Base-by-base conservation (phyloP, 2,797 vertebrate species). In the Schizothorax lantsangensis region DNA sequence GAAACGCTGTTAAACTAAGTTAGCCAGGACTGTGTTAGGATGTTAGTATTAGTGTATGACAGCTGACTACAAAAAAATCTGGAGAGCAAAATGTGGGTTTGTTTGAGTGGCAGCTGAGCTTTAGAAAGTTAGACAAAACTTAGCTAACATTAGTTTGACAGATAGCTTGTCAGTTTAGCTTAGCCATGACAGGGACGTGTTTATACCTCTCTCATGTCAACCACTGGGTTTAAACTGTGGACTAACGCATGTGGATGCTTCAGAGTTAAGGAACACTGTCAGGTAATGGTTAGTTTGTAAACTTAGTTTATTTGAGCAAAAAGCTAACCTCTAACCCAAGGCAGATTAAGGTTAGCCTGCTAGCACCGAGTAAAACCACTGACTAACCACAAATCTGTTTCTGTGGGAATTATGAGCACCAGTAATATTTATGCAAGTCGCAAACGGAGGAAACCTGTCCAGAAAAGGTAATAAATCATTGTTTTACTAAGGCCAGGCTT, bases 381-480 rank as follows among this genome's bases (percentile, higher is more conserved):
- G 19, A 47, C 68, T 72, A 84, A 84, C 72, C 72, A 77, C 83
- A 6, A 77, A 30, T 54, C 73, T 84, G 30, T 49, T 17, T 84
- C 57, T 66, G 57, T 68, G 52, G 45, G 72, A 30, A 87, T 43
- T 57, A 90, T 90, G 82, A 91, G 75, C 87, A 94, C 91, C 91
- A 95, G 89, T 92, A 94, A 40, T 26, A 12, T 94, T 88, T 96
- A 97, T 81, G 96, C 96, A 88, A 96, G 94, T 88, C 96, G 96
- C 84, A 97, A 96, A 79, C 54, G 88, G 93, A 93, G 96, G 93
- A 94, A 96, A 93, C 96, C 96, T 91, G 95, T 94, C 87, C 95
- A 95, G 92, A 96, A 96, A 94, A 94, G 95, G 96, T 96, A 93
- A 95, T 75, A 40, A 57, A 81, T 72, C 11, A 36, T 47, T 49